A percentile compares a stretch with the other conserved stretches of the same genome.
phyloP scores from a whole-genome alignment of 2,113 vertebrate species.

The Anas platyrhynchos region DNA sequence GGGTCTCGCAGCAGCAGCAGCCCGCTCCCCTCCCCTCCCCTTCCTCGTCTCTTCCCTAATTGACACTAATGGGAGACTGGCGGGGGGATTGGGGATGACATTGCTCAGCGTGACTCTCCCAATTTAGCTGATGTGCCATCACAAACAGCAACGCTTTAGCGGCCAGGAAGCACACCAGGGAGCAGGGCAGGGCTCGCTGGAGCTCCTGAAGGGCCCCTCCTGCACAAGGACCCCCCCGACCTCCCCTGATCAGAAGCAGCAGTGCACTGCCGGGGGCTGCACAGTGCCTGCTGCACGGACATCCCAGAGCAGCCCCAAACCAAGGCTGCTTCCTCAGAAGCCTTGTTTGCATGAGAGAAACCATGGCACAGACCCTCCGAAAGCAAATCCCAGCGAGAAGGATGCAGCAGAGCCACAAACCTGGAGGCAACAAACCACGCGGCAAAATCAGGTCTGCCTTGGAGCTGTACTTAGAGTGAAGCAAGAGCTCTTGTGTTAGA shows the following conservation, averaged over 20 bases:
- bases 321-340: neutral
- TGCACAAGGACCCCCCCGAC: neutral
- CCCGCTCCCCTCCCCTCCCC: neutral
- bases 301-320: accelerated
- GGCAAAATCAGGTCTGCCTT: neutral
- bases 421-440: accelerated
- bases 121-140: accelerated
- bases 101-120: neutral
- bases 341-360: neutral
- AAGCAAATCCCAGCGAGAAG: neutral
- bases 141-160: neutral
- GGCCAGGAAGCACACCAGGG: neutral
- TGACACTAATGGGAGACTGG: neutral
- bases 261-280: accelerated
- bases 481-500: accelerated
- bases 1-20: neutral
- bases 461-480: neutral
- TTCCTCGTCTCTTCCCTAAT: neutral
- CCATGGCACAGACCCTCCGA: neutral
- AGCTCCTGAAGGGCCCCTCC: neutral
- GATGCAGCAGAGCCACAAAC: neutral
- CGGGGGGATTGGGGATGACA: neutral
- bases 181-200: accelerated
- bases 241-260: neutral
- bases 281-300: accelerated